Evolutionary conservation across 1,140 invertebrate species (phyloP), one percentile per base, ranked within the genome.

Genomic region (Mycetomoellerius zeteki): DNA sequence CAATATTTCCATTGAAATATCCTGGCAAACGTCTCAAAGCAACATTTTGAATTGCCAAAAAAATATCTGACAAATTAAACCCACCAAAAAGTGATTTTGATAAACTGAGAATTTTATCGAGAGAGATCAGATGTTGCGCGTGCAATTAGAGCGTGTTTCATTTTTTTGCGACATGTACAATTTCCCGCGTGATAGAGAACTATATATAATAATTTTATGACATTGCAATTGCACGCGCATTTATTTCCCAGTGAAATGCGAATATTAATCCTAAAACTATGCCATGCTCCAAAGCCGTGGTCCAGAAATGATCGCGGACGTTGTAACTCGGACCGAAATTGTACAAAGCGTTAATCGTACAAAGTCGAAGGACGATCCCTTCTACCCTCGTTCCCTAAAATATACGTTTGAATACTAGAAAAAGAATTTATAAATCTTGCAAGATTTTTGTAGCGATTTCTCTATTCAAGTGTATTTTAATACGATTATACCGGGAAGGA

Each of bases 201-300:
- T 67, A 60, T 30, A 37, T 21, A 33, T 21, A 24, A 72, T 82
- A 73, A 73, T 82, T 73, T 60, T 37, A 50, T 60, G 43, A 58
- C 50, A 54, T 21, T 84, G 54, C 69, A 50, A 19, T 73, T 84
- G 80, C 80, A 84, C 80, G 67, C 69, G 69, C 67, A 75, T 12
- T 84, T 84, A 75, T 84, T 84, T 84, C 80, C 80, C 67, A 84
- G 80, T 84, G 80, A 84, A 84, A 84, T 33, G 47, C 65, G 52
- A 62, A 56, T 60, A 30, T 84, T 60, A 73, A 73, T 84, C 7
- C 37, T 84, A 62, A 37, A 54, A 73, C 30, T 80, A 67, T 37
- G 62, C 77, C 62, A 50, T 80, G 62, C 77, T 69, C 77, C 62
- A 69, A 67, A 54, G 77, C 27, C 24, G 69, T 50, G 69, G 47